phyloP scores from a whole-genome alignment of 2,113 vertebrate species.

The Rattus norvegicus region DNA sequence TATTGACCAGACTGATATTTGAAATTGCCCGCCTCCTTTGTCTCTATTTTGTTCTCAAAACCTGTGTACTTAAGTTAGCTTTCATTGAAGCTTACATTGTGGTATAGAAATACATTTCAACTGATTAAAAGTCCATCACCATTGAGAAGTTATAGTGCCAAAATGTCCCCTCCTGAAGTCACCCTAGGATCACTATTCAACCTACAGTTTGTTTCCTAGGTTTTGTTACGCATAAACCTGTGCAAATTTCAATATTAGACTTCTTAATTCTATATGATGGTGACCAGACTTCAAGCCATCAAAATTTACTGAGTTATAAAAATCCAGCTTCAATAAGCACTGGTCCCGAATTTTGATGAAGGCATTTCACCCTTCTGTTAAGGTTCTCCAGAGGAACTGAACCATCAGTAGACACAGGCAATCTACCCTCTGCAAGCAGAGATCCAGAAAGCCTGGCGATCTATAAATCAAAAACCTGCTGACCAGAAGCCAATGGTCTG shows the following conservation, averaged over 20 bases:
- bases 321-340: slow-evolving; percentile 77
- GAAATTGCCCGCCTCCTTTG: slow-evolving; percentile 10
- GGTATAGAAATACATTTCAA: slow-evolving; percentile 86
- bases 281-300: slow-evolving; percentile 85
- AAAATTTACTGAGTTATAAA: slow-evolving; percentile 80
- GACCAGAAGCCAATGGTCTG: neutral
- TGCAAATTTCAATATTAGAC: slow-evolving; percentile 73
- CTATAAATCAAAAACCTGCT: neutral
- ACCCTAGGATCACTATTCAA: slow-evolving; percentile 80
- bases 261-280: slow-evolving; percentile 76
- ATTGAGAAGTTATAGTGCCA: slow-evolving; percentile 16
- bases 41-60: neutral
- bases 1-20: neutral
- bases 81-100: slow-evolving; percentile 83
- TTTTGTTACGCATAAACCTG: slow-evolving; percentile 78
- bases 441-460: neutral
- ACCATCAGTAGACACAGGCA: neutral
- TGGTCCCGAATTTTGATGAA: slow-evolving; percentile 80
- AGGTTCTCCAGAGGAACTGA: neutral
- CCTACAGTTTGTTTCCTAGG: slow-evolving; percentile 81
- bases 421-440: neutral
- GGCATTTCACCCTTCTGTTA: neutral
- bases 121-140: slow-evolving; percentile 88
- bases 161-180: slow-evolving; percentile 51
- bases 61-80: slow-evolving; percentile 80